A percentile compares a stretch with the other conserved stretches of the same genome.
Conservation (phyloP, 2,797 vertebrate species). For the Xenops minutus region DNA sequence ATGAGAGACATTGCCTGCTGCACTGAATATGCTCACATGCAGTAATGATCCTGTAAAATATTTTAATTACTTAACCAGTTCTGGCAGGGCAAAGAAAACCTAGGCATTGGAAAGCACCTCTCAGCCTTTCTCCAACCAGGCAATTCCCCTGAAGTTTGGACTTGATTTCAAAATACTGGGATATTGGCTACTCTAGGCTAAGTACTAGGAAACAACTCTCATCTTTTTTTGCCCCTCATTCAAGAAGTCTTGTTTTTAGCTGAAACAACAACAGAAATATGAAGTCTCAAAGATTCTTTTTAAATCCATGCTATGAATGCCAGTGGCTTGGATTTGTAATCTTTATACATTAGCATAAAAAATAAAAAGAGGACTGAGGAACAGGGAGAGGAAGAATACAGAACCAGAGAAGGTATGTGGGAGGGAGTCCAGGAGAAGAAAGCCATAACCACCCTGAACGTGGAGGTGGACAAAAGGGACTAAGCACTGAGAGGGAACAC, state of each 20-base stretch:
- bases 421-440: neutral
- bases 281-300: neutral
- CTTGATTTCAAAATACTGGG: neutral
- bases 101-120: neutral
- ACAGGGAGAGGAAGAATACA: neutral
- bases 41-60: neutral
- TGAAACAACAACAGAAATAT: neutral
- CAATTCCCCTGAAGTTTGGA: neutral
- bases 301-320: neutral
- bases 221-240: neutral
- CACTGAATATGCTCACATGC: neutral
- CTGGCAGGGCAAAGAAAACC: neutral
- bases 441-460: neutral
- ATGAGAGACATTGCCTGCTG: neutral
- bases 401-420: neutral
- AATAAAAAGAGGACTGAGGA: neutral
- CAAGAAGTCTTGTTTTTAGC: neutral
- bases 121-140: neutral
- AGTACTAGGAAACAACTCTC: neutral
- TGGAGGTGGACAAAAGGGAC: rapidly evolving
- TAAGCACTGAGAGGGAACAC: neutral
- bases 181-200: neutral
- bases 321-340: neutral
- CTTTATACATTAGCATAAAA: neutral
- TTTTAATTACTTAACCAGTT: neutral